Conservation (phyloP, 1,140 invertebrate species). For the Brachionus plicatilis region DNA sequence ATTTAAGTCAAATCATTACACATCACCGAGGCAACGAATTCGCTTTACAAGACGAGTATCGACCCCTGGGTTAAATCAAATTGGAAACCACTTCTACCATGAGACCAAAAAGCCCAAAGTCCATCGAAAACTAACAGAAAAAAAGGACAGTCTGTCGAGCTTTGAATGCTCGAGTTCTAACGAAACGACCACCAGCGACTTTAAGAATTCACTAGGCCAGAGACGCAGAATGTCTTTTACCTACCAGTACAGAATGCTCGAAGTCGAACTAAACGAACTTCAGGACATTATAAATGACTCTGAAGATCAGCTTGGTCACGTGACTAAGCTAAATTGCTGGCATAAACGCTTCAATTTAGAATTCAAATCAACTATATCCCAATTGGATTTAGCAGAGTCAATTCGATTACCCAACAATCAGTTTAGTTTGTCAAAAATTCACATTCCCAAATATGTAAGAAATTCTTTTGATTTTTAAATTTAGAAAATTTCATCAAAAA, state of each 20-base stretch:
- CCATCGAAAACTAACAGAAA: not conserved
- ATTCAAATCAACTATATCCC: not conserved
- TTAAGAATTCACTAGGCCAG: not conserved
- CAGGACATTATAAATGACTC: conserved; percentile 14
- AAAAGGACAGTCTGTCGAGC: not conserved
- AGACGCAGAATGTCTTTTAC: not conserved
- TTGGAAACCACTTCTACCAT: not conserved
- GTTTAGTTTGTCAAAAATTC: not conserved
- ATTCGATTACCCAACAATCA: not conserved
- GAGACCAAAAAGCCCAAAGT: not conserved
- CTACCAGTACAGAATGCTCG: not conserved
- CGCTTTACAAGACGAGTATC: not conserved
- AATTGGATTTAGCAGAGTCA: not conserved
- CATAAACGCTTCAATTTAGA: not conserved
- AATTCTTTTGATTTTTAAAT: not conserved
- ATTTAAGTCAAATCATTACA: not conserved
- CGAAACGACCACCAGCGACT: conserved; percentile 5
- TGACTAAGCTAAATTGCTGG: not conserved
- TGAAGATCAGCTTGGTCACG: not conserved
- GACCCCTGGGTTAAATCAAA: not conserved
- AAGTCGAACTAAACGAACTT: not conserved
- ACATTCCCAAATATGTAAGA: conserved; percentile 31
- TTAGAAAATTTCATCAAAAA: not conserved
- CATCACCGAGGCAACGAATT: not conserved
- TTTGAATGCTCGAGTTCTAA: not conserved